A percentile compares a stretch with the other conserved stretches of the same genome.
Evolutionary conservation across 2,888 invertebrate genomes (phyloP).

Genomic region (Chaetogeoica ovagalla): DNA sequence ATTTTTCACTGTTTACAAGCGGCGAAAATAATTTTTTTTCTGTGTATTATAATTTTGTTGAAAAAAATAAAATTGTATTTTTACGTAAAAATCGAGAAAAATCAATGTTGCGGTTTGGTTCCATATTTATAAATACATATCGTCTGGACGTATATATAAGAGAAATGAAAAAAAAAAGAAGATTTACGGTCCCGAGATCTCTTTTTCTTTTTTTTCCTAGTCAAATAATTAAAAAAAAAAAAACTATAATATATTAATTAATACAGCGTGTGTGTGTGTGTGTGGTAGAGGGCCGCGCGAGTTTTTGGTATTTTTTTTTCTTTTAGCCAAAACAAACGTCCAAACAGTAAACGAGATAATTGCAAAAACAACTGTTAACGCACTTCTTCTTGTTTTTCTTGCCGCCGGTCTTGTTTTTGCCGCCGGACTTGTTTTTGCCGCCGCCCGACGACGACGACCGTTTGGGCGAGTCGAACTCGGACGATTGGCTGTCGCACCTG

Average conservation of each 20-base stretch:
- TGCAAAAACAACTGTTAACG: constrained; percentile 63
- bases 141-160: too few relatives aligned
- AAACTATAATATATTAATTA: neutral
- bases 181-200: too few relatives aligned
- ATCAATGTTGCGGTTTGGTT: too few relatives aligned
- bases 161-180: too few relatives aligned
- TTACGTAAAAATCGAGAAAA: too few relatives aligned
- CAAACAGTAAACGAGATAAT: constrained; percentile 60
- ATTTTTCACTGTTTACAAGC: too few relatives aligned
- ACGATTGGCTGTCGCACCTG: constrained; percentile 11
- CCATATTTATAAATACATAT: too few relatives aligned
- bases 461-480: constrained; percentile 39
- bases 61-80: too few relatives aligned
- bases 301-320: neutral
- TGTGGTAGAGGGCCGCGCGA: neutral
- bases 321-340: constrained; percentile 44
- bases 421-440: neutral
- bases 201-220: too few relatives aligned
- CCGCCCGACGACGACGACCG: neutral
- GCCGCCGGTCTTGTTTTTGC: constrained; percentile 3
- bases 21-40: too few relatives aligned
- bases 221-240: neutral
- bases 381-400: constrained; percentile 59
- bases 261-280: neutral
- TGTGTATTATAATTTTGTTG: too few relatives aligned